Conservation (phyloP, 1,140 invertebrate species). For the Diorhabda elongata region DNA sequence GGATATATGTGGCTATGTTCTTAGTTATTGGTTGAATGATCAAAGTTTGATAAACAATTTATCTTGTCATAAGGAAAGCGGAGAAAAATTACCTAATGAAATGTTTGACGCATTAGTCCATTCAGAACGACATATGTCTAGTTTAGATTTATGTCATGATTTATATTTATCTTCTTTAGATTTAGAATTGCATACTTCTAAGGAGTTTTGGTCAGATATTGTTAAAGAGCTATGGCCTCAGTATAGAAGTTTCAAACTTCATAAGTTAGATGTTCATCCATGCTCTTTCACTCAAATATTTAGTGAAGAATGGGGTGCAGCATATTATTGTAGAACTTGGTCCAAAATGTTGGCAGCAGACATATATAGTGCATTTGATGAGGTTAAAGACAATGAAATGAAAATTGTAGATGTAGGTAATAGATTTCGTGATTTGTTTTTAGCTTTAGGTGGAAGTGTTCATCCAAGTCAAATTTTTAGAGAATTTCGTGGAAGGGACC, state of each 20-base stretch:
- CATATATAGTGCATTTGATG: slow-evolving; percentile 78
- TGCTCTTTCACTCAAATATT: slow-evolving; percentile 75
- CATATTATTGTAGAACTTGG: slow-evolving; percentile 75
- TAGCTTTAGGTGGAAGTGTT: slow-evolving; percentile 75
- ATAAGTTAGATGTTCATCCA: slow-evolving; percentile 73
- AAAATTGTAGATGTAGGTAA: slow-evolving; percentile 55
- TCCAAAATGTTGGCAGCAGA: slow-evolving; percentile 87
- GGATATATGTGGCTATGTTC: slow-evolving; percentile 72
- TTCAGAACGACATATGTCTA: slow-evolving; percentile 69
- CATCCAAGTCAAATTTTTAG: slow-evolving; percentile 81
- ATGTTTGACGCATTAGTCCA: slow-evolving; percentile 61
- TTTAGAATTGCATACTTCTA: slow-evolving; percentile 73
- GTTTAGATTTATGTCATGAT: slow-evolving; percentile 73
- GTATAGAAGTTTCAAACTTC: slow-evolving; percentile 67
- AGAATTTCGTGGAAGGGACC: slow-evolving; percentile 86
- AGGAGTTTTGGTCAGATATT: slow-evolving; percentile 76
- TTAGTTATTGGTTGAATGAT: slow-evolving; percentile 78
- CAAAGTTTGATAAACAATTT: slow-evolving; percentile 63
- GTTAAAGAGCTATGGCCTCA: slow-evolving; percentile 71
- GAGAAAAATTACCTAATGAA: slow-evolving; percentile 64
- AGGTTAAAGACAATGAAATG: slow-evolving; percentile 55
- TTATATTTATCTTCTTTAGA: slow-evolving; percentile 82
- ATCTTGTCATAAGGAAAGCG: slow-evolving; percentile 69
- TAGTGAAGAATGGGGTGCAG: slow-evolving; percentile 66
- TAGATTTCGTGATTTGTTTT: slow-evolving; percentile 80